Conservation (phyloP, 1,140 invertebrate genomes). For the Lepidurus apus region DNA sequence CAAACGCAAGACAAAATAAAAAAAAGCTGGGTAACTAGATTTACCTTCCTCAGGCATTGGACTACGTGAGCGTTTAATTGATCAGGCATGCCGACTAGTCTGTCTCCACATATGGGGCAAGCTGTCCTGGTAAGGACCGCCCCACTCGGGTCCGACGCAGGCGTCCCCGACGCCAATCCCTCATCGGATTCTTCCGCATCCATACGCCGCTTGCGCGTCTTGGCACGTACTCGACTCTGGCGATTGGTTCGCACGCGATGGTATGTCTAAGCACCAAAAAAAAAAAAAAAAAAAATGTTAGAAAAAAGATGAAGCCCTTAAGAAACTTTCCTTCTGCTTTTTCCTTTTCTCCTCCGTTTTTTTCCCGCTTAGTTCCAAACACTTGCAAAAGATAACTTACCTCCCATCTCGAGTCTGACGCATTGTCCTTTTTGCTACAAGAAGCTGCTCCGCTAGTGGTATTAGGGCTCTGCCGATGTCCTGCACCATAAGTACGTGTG, state of each 20-base stretch:
- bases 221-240: conserved; percentile 60
- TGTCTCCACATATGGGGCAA: conserved; percentile 71
- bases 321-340: conserved; percentile 5
- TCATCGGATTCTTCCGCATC: conserved; percentile 44
- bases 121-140: conserved; percentile 39
- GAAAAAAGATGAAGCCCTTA: neutral
- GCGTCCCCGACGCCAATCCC: conserved; percentile 35
- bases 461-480: conserved; percentile 48
- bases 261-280: conserved; percentile 55
- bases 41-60: conserved; percentile 60
- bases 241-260: conserved; percentile 73
- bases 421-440: conserved; percentile 55
- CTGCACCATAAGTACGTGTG: conserved; percentile 40
- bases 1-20: neutral
- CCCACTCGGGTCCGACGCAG: conserved; percentile 37
- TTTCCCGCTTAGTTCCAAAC: neutral
- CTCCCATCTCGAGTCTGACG: conserved; percentile 65
- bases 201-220: conserved; percentile 61
- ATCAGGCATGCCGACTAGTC: conserved; percentile 53
- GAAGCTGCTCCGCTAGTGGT: conserved; percentile 48
- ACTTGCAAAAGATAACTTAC: conserved; percentile 41
- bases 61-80: conserved; percentile 73
- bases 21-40: conserved; percentile 23
- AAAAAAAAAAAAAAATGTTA: neutral
- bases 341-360: neutral